Conservation (phyloP, 2,888 invertebrate genomes). For the Agrotis segetum region DNA sequence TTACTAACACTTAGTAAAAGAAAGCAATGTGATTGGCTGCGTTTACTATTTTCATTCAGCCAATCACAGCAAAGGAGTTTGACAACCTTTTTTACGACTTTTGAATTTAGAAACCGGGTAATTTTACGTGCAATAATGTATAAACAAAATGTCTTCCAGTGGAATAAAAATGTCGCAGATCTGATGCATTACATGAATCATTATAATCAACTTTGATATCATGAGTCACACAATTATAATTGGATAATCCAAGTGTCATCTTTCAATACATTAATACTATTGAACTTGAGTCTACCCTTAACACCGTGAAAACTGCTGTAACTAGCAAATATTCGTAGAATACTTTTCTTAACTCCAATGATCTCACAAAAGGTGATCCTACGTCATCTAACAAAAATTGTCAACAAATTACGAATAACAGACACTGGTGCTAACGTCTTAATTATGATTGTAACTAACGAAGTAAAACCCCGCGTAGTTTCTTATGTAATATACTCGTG, state of each 20-base stretch:
- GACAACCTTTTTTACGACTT: no score
- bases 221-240: slow-evolving; percentile 20
- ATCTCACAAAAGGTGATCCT: slow-evolving; percentile 30
- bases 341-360: slow-evolving; percentile 23
- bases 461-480: slow-evolving; percentile 11
- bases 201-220: slow-evolving; percentile 11
- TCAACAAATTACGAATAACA: slow-evolving; percentile 22
- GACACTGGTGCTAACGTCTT: slow-evolving; percentile 34
- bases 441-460: slow-evolving; percentile 12
- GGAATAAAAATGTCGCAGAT: slow-evolving; percentile 10
- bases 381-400: slow-evolving; percentile 41
- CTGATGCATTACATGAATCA: slow-evolving; percentile 20
- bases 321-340: slow-evolving; percentile 21
- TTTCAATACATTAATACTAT: slow-evolving; percentile 1
- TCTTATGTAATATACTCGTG: slow-evolving; percentile 30
- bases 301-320: background rate
- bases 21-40: background rate
- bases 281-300: slow-evolving; percentile 6
- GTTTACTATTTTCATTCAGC: background rate
- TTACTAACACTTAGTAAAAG: background rate
- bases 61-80: background rate
- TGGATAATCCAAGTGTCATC: slow-evolving; percentile 6
- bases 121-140: background rate
- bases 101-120: background rate
- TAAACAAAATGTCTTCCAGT: background rate